Evolutionary conservation across 2,113 vertebrate genomes (phyloP).

Genomic region (Sceloporus tristichus): DNA sequence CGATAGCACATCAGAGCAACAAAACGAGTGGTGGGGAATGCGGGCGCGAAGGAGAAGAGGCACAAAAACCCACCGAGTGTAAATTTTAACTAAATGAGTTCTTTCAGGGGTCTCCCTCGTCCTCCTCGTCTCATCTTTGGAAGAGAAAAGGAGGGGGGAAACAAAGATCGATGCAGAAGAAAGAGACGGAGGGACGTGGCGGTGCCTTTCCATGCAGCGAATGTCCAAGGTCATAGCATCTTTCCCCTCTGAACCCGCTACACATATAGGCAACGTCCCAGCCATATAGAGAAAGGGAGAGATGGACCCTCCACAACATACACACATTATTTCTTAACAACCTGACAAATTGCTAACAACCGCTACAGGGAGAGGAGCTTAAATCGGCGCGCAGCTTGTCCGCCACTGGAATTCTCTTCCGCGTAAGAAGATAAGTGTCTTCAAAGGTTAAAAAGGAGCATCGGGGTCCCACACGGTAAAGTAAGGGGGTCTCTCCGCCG

Average conservation of each 20-base stretch:
- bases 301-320: neutral
- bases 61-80: constrained; percentile 54
- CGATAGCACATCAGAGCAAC: constrained; percentile 71
- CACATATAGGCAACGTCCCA: neutral
- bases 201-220: neutral
- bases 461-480: constrained; percentile 29
- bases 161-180: neutral
- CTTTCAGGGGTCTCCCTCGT: constrained; percentile 35
- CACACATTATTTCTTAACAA: constrained; percentile 42
- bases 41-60: constrained; percentile 27
- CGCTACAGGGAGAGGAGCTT: constrained; percentile 9
- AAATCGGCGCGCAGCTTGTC: neutral
- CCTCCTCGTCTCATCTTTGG: neutral
- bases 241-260: neutral
- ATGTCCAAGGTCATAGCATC: neutral
- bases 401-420: constrained; percentile 33
- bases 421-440: constrained; percentile 34
- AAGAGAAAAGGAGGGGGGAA: neutral
- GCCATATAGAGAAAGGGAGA: neutral
- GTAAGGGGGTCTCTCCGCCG: neutral
- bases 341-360: constrained; percentile 47
- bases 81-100: constrained; percentile 71
- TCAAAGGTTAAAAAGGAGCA: constrained; percentile 8
- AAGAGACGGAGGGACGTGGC: neutral
- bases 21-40: constrained; percentile 34